Conservation (phyloP, 2,113 vertebrate genomes). For the Dolichotis patagonum region DNA sequence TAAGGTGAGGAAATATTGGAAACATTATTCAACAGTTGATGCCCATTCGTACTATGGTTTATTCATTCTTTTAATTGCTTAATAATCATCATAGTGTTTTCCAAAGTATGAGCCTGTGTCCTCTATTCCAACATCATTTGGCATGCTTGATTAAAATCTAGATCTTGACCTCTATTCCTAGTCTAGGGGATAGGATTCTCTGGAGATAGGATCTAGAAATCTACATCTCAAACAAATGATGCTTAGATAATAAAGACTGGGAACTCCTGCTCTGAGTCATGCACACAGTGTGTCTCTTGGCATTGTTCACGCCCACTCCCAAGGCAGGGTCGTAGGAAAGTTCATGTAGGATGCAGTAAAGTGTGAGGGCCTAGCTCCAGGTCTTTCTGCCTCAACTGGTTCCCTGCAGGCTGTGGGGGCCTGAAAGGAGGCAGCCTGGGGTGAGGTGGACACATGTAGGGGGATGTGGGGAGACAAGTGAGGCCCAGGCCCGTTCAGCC, state of each 20-base stretch:
- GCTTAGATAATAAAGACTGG: not conserved
- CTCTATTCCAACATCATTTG: not conserved
- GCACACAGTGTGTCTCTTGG: not conserved
- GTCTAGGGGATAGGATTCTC: not conserved
- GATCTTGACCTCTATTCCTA: not conserved
- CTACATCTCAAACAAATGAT: not conserved
- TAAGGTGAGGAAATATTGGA: not conserved
- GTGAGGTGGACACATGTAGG: not conserved
- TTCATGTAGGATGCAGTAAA: not conserved
- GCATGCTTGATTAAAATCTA: not conserved
- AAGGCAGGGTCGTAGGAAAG: not conserved
- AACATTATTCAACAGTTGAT: not conserved
- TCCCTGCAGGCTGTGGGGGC: not conserved
- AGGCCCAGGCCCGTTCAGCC: not conserved
- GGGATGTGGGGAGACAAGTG: not conserved
- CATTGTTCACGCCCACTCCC: not conserved
- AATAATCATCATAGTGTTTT: not conserved
- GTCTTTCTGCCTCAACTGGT: not conserved
- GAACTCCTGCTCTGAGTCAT: not conserved
- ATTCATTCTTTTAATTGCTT: slow-evolving; percentile 37
- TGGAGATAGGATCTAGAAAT: not conserved
- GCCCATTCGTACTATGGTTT: not conserved
- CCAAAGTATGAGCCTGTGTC: not conserved
- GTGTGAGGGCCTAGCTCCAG: not conserved
- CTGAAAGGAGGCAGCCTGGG: not conserved